phyloP scores from a whole-genome alignment of 2,797 vertebrate species.

The Melanotaenia pygmaea region DNA sequence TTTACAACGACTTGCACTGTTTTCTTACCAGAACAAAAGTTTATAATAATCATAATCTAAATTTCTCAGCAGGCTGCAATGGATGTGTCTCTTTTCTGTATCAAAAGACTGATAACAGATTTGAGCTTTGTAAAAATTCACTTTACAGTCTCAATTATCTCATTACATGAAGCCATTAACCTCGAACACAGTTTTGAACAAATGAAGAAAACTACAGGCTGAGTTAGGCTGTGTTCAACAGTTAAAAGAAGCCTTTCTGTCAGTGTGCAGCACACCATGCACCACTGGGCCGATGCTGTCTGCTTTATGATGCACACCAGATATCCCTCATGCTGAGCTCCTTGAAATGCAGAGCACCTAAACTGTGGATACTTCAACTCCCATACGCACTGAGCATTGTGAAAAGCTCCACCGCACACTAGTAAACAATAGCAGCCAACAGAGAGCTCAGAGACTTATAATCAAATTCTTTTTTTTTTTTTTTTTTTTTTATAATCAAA shows the following conservation, averaged over 20 bases:
- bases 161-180: not conserved
- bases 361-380: conserved; percentile 28
- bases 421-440: conserved; percentile 37
- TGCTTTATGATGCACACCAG: conserved; percentile 7
- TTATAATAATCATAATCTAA: no score
- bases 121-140: no score
- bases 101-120: no score
- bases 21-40: no score
- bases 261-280: not conserved
- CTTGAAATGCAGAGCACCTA: conserved; percentile 28
- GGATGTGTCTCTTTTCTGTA: no score
- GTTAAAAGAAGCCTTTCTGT: conserved; percentile 8
- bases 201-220: not conserved
- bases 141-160: no score
- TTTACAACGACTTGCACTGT: no score
- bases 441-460: conserved; percentile 1
- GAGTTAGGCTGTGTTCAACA: not conserved
- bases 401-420: conserved; percentile 31
- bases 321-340: conserved; percentile 17
- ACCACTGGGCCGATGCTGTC: conserved; percentile 25
- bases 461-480: no score
- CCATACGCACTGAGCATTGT: conserved; percentile 15
- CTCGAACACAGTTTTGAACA: not conserved
- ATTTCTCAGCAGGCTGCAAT: no score
- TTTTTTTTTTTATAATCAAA: conserved; percentile 24